These are phyloP conservation scores for Alfaro cultratus DNA, from an alignment of 2,797 vertebrate genomes.

Conservation along the genomic window DNA sequence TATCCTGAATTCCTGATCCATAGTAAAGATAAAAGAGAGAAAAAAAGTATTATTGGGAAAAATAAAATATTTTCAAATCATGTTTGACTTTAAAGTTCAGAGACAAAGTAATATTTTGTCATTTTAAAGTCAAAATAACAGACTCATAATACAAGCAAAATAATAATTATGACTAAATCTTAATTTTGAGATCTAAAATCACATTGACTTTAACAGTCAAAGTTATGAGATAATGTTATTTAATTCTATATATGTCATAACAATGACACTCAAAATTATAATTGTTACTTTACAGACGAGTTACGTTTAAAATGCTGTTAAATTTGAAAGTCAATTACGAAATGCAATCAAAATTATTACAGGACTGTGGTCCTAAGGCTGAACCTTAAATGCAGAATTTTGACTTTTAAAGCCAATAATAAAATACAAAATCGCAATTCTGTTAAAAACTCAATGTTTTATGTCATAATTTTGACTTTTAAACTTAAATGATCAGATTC, in stretches of 20 bases:
- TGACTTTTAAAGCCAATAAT: neutral
- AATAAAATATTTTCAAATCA: neutral
- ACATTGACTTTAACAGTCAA: neutral
- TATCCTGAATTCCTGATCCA: too few relatives aligned
- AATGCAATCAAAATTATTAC: neutral
- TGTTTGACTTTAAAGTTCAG: neutral
- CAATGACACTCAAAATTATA: neutral
- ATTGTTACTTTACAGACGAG: neutral
- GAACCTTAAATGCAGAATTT: neutral
- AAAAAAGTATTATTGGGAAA: too few relatives aligned
- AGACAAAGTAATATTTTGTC: neutral
- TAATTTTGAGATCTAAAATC: neutral
- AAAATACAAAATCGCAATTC: neutral
- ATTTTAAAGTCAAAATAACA: neutral
- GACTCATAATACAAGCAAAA: neutral
- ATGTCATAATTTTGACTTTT: neutral
- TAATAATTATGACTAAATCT: neutral
- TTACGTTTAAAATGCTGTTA: neutral
- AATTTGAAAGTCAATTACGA: neutral
- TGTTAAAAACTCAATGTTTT: neutral
- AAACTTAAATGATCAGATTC: neutral
- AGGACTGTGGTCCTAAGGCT: neutral
- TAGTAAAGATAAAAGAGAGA: too few relatives aligned
- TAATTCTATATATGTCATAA: neutral
- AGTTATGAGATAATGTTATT: neutral